phyloP scores from a whole-genome alignment of 1,140 invertebrate genomes.

The Kradibia gibbosae region DNA sequence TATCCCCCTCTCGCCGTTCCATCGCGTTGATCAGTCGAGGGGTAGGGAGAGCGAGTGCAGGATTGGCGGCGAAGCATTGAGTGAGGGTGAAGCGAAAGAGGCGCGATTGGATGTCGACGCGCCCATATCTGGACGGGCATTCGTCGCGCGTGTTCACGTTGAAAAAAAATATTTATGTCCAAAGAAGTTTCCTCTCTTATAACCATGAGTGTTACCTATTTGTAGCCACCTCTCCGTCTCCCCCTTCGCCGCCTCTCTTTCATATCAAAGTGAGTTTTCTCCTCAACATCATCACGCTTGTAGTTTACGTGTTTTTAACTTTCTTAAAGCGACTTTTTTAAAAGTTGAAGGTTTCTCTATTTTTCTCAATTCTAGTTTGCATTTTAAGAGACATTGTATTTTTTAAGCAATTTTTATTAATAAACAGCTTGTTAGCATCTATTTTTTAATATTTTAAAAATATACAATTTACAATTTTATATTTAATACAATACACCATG shows the following conservation, averaged over 20 bases:
- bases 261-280: background rate
- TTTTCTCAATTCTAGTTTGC: background rate
- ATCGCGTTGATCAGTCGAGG: too few relatives aligned
- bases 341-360: background rate
- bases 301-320: background rate
- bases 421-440: too few relatives aligned
- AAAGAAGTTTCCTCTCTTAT: background rate
- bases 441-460: too few relatives aligned
- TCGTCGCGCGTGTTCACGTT: background rate
- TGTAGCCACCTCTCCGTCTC: background rate
- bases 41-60: background rate
- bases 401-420: too few relatives aligned
- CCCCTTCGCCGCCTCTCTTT: background rate
- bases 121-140: background rate
- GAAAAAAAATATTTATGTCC: background rate
- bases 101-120: conserved; percentile 1
- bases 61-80: background rate
- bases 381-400: background rate
- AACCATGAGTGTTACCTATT: background rate
- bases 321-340: background rate
- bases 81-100: background rate
- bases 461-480: too few relatives aligned
- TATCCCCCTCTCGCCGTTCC: background rate
- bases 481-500: too few relatives aligned
- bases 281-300: background rate